Base-by-base conservation (phyloP, 2,888 invertebrate genomes). In the Drosophila limbata region DNA sequence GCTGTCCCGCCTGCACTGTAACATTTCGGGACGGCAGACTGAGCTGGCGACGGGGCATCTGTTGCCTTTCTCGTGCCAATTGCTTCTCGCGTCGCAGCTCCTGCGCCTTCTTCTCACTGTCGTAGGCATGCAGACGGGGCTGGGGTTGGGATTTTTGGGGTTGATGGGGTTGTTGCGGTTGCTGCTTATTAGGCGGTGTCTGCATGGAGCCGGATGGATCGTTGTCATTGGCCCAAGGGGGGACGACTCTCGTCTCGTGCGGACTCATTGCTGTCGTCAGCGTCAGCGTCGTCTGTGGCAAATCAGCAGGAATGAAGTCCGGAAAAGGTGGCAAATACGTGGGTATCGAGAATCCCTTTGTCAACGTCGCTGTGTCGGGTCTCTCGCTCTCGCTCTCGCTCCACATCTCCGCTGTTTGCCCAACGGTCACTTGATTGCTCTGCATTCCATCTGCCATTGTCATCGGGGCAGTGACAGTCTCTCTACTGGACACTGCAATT, bases 1-100 rank as follows among this genome's bases (percentile, higher is more conserved):
- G 96, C 66, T 96, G 97, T 89, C 97, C 97, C 89, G 97, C 94
- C 93, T 98, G 97, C 77, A 97, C 96, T 69, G 97, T 97, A 92
- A 97, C 95, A 93, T 97, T 97, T 91, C 96, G 96, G 42, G 90
- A 73, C n/a, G 81, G 85, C 55, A 81, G 80, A 47, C 85, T 89
- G 45, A 89, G 88, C 61, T 80, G 89, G 11, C 78, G 81, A 1
- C 80, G 77, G n/a, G 86, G 79, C 57, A 77, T 42, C 60, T 63
- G 72, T 33, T 83, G 84, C 50, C 82, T 68, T 44, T 85, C 89
- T 45, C 69, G 73, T 15, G 88, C 88, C 84, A 84, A 73, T 61
- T 88, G 81, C 69, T 88, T 88, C 21, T 85, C 88, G 1, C 84
- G 84, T 5, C 78, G 64, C 63, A 84, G 21, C 39, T 84, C 86